Evolutionary conservation across 2,113 vertebrate species (phyloP).

Genomic region (Tychaedon coryphoeus): DNA sequence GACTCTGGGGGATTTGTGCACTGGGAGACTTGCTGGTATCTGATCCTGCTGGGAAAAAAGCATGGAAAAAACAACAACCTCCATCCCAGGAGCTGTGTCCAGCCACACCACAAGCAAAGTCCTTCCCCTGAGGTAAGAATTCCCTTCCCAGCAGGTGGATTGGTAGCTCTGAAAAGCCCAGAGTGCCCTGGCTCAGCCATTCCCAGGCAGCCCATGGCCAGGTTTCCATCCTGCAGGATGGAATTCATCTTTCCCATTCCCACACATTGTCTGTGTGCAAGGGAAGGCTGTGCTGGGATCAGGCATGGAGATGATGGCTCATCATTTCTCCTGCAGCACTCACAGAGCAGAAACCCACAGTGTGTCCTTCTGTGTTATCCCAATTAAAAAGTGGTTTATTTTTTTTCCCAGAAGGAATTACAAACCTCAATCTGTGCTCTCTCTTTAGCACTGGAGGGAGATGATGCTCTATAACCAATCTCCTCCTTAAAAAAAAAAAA

Average conservation of each 20-base stretch:
- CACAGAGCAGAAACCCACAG: background rate
- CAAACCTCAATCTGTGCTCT: background rate
- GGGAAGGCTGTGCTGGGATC: background rate
- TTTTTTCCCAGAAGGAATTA: background rate
- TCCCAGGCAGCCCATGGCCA: background rate
- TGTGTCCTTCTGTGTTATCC: background rate
- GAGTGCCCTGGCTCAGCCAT: background rate
- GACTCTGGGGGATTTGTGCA: background rate
- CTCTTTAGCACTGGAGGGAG: background rate
- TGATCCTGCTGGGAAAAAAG: background rate
- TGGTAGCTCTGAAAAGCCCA: background rate
- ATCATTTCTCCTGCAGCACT: background rate
- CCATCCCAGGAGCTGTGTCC: background rate
- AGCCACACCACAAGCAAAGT: background rate
- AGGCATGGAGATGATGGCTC: background rate
- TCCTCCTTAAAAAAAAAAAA: background rate
- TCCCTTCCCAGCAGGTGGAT: background rate
- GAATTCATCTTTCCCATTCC: accelerated
- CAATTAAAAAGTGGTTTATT: background rate
- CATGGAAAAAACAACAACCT: background rate
- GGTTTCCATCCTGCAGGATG: background rate
- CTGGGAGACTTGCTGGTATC: background rate
- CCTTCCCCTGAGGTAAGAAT: background rate
- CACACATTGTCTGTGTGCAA: background rate
- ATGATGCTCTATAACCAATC: background rate